Evolutionary conservation across 2,888 invertebrate species (phyloP), one percentile per base, ranked within the genome.

Genomic region (Lithophane leautieri): DNA sequence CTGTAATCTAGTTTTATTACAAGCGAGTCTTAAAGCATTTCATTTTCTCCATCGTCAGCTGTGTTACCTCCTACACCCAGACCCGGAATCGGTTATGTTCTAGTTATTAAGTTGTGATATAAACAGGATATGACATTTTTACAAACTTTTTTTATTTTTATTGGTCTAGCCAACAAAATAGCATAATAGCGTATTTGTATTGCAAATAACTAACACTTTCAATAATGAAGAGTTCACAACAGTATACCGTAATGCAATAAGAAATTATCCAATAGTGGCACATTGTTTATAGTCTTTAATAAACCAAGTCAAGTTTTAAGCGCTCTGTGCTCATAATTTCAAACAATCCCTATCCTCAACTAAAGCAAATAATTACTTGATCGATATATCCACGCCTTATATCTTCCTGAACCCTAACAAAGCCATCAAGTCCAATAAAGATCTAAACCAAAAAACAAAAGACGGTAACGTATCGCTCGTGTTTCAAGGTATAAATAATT

Each of bases 401-500:
- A 79, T 58, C 44, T 73, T 65, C 42, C 22, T 52, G 12, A 79
- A 25, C 42, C 28, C 42, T 74, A 75, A 68, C 25, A 40, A 79
- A 76, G 76, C 78, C 50, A 81, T 81, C 62, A 81, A 61, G 67
- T 0, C 14, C 54, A 61, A 42, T 71, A 78, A 61, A 60, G 58
- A 79, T 14, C 63, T 52, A 56, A 72, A 60, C 56, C 58, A 79
- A 87, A 83, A 74, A 79, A 70, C 70, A 83, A 85, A 76, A 65
- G 25, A 40, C 47, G 8, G 34, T 73, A 77, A 82, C 54, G 22
- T 70, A 81, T 82, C 61, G 85, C 61, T 47, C 77, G 62, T 65
- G 70, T 77, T 54, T 81, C 47, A 42, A 73, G 22, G 69, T 85
- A 85, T 85, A 87, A 87, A 81, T 85, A 83, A 65, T 73, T 73